These are phyloP conservation scores for Netelia virgata DNA, from an alignment of 2,888 invertebrate species.

Conservation along the genomic window DNA sequence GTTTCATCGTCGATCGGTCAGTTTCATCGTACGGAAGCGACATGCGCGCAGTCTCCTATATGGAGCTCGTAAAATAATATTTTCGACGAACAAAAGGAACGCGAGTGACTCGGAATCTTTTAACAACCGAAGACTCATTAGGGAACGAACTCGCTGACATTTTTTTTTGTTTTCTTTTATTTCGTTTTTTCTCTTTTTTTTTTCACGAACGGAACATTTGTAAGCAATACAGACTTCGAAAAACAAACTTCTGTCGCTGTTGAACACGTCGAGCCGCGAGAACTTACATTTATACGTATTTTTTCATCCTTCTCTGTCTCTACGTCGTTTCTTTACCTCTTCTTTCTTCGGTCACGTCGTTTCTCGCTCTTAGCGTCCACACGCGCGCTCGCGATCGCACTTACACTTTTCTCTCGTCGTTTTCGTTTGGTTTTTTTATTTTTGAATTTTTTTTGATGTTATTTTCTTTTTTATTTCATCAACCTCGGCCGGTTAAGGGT, in stretches of 20 bases:
- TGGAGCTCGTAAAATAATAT: slow-evolving; percentile 33
- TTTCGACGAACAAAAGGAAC: slow-evolving; percentile 53
- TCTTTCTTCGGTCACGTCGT: slow-evolving; percentile 50
- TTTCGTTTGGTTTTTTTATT: too few relatives aligned
- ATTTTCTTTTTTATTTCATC: slow-evolving; percentile 53
- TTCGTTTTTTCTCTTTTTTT: not conserved
- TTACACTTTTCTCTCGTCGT: slow-evolving; percentile 31
- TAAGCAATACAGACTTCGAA: slow-evolving; percentile 84
- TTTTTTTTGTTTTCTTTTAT: slow-evolving; percentile 52
- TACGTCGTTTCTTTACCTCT: slow-evolving; percentile 69
- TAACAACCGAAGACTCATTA: slow-evolving; percentile 85
- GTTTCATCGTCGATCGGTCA: not conserved
- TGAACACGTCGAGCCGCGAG: slow-evolving; percentile 45
- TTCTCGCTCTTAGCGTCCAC: slow-evolving; percentile 45
- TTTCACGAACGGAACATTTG: slow-evolving; percentile 83
- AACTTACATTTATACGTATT: slow-evolving; percentile 14
- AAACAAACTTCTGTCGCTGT: slow-evolving; percentile 80
- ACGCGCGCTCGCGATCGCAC: slow-evolving; percentile 48
- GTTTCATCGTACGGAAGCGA: not conserved
- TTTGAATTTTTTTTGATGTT: not conserved
- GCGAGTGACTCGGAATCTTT: slow-evolving; percentile 77
- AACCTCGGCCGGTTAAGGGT: slow-evolving; percentile 74
- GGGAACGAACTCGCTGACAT: slow-evolving; percentile 77
- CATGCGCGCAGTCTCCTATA: not conserved
- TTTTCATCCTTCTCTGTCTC: slow-evolving; percentile 10